Evolutionary conservation across 2,797 vertebrate genomes (phyloP), one percentile per base, ranked within the genome.

Genomic region (Microctenopoma stevenorrisi): DNA sequence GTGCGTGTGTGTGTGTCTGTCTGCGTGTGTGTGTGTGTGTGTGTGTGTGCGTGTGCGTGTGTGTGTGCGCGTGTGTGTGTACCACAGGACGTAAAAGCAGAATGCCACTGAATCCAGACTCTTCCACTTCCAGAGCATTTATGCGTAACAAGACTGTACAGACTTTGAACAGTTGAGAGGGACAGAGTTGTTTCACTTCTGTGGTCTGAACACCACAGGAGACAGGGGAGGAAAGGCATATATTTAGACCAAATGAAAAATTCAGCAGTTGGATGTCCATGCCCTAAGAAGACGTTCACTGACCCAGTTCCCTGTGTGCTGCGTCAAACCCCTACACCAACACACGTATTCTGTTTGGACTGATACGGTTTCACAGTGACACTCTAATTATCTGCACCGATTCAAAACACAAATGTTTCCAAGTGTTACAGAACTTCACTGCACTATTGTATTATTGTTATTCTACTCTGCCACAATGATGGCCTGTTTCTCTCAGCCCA

Each of bases 171-270:
- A 72, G 64, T 68, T 66, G 11, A 56, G 73, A 62, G 16, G 62
- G 22, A 76, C 60, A 59, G 59, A 70, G 52, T 72, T 55, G 69
- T 68, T 60, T 76, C 25, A 50, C 82, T 68, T 68, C 76, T 67
- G 62, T 81, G 48, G 53, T 82, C 59, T 61, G 22, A 50, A 33
- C 64, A 65, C 58, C 76, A 43, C 69, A 63, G 72, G 64, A 82
- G 67, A 64, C 22, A 0, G 6, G 58, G 64, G 55, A 83, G 61
- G 0, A 18, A 68, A 76, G 53, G 47, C 55, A 64, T 53, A 76
- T 63, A 83, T 87, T 86, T 83, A 81, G 76, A 71, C 16, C 4
- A 67, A 86, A 89, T 91, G n/a, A 90, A 92, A 89, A 64, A 91
- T 89, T 83, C 56, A 92, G 67, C 69, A 82, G 74, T 58, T 76